These are phyloP conservation scores for Trilocha varians DNA, from an alignment of 2,888 invertebrate genomes.

Conservation along the genomic window DNA sequence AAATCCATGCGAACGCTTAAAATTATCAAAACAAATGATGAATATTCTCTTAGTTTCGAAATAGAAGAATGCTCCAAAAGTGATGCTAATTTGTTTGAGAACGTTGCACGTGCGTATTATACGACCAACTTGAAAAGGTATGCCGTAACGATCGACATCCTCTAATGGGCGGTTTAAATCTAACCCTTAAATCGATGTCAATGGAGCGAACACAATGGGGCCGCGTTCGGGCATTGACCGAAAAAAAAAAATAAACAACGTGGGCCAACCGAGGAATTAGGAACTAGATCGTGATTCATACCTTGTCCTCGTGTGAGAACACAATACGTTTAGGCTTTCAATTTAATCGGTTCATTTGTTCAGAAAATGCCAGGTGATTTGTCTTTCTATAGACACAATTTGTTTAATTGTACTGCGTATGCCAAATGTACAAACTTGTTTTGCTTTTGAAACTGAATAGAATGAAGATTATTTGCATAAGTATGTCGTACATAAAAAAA, in stretches of 20 bases:
- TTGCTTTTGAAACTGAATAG: too few species aligned
- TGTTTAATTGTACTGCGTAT: neutral
- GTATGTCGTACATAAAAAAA: too few species aligned
- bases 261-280: slow-evolving; percentile 41
- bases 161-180: slow-evolving; percentile 33
- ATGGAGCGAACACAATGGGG: slow-evolving; percentile 51
- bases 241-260: slow-evolving; percentile 55
- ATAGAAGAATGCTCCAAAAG: slow-evolving; percentile 8
- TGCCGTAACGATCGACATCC: slow-evolving; percentile 6
- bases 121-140: slow-evolving; percentile 12
- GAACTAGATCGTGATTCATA: slow-evolving; percentile 49
- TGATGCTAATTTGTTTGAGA: slow-evolving; percentile 11
- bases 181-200: slow-evolving; percentile 61
- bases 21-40: neutral
- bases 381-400: neutral
- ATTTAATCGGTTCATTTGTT: slow-evolving; percentile 1
- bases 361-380: neutral
- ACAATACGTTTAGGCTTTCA: slow-evolving; percentile 10
- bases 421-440: too few species aligned
- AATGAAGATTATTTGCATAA: too few species aligned
- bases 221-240: slow-evolving; percentile 60
- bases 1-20: neutral
- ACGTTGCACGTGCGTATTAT: slow-evolving; percentile 21
- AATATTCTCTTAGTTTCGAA: neutral
- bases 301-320: slow-evolving; percentile 13